phyloP scores from a whole-genome alignment of 2,888 invertebrate genomes.

The Ophioninae sp. region DNA sequence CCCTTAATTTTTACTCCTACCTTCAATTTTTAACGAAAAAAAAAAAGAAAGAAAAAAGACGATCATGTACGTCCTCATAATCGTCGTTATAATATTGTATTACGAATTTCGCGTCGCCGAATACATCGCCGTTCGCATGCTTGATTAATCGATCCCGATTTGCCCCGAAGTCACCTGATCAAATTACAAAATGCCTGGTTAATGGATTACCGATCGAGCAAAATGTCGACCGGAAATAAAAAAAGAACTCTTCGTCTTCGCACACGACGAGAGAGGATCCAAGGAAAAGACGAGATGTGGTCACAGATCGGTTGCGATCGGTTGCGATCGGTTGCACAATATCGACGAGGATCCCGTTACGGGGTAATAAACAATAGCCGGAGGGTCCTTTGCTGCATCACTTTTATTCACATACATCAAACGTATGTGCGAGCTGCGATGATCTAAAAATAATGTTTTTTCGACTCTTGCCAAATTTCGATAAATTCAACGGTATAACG shows the following conservation, averaged over 20 bases:
- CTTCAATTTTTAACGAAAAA: neutral
- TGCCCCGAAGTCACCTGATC: neutral
- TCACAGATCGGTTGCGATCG: constrained; percentile 4
- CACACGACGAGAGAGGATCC: neutral
- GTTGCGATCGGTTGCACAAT: neutral
- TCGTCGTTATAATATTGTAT: constrained; percentile 54
- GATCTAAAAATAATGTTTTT: constrained; percentile 76
- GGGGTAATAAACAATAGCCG: constrained; percentile 67
- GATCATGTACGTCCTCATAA: constrained; percentile 49
- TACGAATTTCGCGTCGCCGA: constrained; percentile 60
- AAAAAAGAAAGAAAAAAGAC: neutral
- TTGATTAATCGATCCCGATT: constrained; percentile 8
- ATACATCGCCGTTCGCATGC: constrained; percentile 57
- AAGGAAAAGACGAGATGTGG: neutral
- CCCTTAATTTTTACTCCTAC: constrained; percentile 38
- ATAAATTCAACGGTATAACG: constrained; percentile 71
- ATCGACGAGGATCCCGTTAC: neutral
- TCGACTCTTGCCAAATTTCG: constrained; percentile 78
- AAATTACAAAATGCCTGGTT: neutral
- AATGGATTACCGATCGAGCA: neutral
- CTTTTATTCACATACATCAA: constrained; percentile 21
- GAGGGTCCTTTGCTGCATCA: constrained; percentile 39
- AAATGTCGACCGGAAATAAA: neutral
- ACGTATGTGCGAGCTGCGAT: constrained; percentile 60
- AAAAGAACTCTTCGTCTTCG: neutral